Conservation (phyloP, 2,113 vertebrate species). For the Mixornis gularis region DNA sequence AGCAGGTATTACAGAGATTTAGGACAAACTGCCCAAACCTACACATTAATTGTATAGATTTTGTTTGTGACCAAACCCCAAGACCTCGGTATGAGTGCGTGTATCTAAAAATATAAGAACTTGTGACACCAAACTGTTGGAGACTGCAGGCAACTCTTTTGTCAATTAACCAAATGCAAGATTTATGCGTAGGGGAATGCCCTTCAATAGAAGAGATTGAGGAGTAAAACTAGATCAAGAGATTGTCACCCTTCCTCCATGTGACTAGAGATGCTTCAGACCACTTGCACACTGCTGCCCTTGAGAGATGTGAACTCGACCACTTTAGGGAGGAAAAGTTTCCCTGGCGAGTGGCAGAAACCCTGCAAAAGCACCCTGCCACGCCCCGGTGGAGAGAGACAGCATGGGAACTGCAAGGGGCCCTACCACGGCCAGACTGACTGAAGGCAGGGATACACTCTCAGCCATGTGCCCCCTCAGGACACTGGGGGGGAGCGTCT, state of each 20-base stretch:
- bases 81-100: accelerated
- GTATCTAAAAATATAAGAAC: neutral
- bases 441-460: accelerated
- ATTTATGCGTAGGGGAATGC: neutral
- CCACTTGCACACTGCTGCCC: neutral
- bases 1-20: neutral
- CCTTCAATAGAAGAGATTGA: neutral
- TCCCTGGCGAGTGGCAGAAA: accelerated
- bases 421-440: accelerated
- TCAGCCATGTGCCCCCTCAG: accelerated
- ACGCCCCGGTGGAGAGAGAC: accelerated
- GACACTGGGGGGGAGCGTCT: accelerated
- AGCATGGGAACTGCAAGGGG: accelerated
- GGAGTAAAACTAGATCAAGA: neutral
- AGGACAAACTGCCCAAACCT: neutral
- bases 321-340: neutral
- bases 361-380: neutral
- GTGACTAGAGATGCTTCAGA: neutral
- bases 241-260: neutral
- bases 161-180: neutral
- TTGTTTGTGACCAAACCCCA: neutral
- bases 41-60: neutral
- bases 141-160: neutral
- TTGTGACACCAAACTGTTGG: accelerated
- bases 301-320: accelerated